Evolutionary conservation across 2,888 invertebrate genomes (phyloP), one percentile per base, ranked within the genome.

Genomic region (Tribolium freemani): DNA sequence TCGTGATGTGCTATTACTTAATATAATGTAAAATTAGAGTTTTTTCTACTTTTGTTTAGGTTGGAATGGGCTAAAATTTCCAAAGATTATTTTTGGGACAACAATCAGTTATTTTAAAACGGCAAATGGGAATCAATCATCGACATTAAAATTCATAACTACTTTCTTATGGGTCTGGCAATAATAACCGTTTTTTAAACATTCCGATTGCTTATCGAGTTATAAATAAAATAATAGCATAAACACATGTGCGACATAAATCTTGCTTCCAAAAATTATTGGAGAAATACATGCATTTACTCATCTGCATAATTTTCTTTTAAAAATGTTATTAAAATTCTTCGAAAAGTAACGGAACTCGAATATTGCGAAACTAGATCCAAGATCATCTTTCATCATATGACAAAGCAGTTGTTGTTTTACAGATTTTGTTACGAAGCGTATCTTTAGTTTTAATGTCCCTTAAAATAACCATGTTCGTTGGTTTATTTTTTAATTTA

Each of bases 191-290:
- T 31, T 56, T 56, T 30, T 56, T 56, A 26, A 56, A 56, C 56
- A 56, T 56, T 9, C 56, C 56, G 11, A 38, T 38, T 56, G 30
- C 31, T 31, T 31, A 30, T 31, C 10, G n/a, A 51, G 51, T 9
- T 51, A 51, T 51, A 20, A 51, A 51, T 51, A 56, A 56, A 56
- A 56, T 56, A 56, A 56, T 56, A 31, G 13, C 56, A 56, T 31
- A 56, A 56, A 56, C 56, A 56, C 56, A 30, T 56, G 56, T 31
- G 9, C 10, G 30, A n/a, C 56, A 56, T 26, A 56, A 38, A 38
- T 38, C 38, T 56, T 56, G 10, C 30, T 3, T 51, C 16, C 8
- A 21, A 51, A 51, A 51, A 51, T 38, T n/a, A 38, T n/a, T 8
- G 38, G 38, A n/a, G 38, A 38, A 38, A 38, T 6, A 38, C 3